Conservation (phyloP, 1,140 invertebrate species). For the Plodia interpunctella region DNA sequence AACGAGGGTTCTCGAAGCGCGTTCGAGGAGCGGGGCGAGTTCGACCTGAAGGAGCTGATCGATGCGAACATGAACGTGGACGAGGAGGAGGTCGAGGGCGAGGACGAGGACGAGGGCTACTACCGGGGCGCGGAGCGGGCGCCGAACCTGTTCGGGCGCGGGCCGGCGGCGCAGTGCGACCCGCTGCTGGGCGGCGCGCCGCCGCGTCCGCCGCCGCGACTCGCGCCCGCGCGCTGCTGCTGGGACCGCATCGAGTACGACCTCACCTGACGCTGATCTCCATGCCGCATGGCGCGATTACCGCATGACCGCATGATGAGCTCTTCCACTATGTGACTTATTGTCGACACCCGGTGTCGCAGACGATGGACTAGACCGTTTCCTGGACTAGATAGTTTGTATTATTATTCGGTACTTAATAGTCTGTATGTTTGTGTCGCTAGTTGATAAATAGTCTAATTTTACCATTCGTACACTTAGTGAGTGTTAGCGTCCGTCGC, state of each 20-base stretch:
- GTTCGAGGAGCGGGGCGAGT: slow-evolving; percentile 55
- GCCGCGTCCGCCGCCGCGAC: slow-evolving; percentile 52
- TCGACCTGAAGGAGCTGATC: slow-evolving; percentile 65
- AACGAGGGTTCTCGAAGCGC: slow-evolving; percentile 54
- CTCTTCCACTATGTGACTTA: slow-evolving; percentile 55
- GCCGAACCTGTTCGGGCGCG: slow-evolving; percentile 63
- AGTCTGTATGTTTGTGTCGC: slow-evolving; percentile 57
- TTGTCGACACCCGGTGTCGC: slow-evolving; percentile 60
- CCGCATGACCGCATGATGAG: slow-evolving; percentile 30
- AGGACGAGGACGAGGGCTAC: slow-evolving; percentile 50
- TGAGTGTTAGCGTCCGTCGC: slow-evolving; percentile 50
- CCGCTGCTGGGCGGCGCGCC: slow-evolving; percentile 67
- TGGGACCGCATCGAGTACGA: slow-evolving; percentile 72
- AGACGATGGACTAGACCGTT: slow-evolving; percentile 43
- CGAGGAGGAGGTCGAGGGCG: slow-evolving; percentile 47
- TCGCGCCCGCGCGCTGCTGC: slow-evolving; percentile 64
- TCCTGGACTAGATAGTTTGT: slow-evolving; percentile 44
- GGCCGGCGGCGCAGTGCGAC: slow-evolving; percentile 64
- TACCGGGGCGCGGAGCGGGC: slow-evolving; percentile 66
- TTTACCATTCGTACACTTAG: slow-evolving; percentile 45
- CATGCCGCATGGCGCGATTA: slow-evolving; percentile 21
- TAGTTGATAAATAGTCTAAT: slow-evolving; percentile 53
- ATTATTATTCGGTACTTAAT: slow-evolving; percentile 62
- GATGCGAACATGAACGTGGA: slow-evolving; percentile 56
- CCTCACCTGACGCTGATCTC: slow-evolving; percentile 67